Percentiles rank a stretch among this genome's conserved stretches.
Evolutionary conservation across 92 coral and sea anemone species (phyloP).

Genomic region (Meandrina meandrites): DNA sequence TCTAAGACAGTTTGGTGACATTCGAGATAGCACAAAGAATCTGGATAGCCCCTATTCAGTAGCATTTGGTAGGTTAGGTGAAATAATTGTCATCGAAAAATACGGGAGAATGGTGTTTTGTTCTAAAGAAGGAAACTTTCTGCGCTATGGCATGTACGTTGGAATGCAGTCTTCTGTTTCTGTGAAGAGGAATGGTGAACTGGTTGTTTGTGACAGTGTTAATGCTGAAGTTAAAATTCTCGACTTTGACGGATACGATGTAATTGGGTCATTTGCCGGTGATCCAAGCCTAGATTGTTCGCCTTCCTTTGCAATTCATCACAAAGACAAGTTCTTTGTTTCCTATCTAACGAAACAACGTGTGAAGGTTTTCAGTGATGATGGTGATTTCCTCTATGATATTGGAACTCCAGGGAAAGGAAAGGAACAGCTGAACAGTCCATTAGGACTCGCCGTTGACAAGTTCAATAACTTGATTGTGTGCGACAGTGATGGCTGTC

Average conservation of each 20-base stretch:
- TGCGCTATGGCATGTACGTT: neutral
- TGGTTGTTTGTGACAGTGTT: no score
- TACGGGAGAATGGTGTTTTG: no score
- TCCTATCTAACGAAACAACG: neutral
- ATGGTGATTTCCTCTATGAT: constrained; percentile 36
- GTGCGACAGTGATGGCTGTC: constrained; percentile 17
- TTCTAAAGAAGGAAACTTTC: constrained; percentile 33
- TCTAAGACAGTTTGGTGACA: no score
- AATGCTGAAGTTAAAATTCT: constrained; percentile 1
- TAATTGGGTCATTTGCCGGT: neutral
- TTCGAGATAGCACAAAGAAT: no score
- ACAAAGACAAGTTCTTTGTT: constrained; percentile 31
- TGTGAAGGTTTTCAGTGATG: constrained; percentile 54
- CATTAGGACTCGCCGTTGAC: constrained; percentile 60
- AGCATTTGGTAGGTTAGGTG: no score
- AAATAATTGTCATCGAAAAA: no score
- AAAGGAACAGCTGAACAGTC: constrained; percentile 28
- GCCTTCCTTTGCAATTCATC: constrained; percentile 31
- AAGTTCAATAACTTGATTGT: constrained; percentile 40
- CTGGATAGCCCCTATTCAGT: no score
- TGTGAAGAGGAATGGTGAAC: neutral
- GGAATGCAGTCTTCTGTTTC: no score
- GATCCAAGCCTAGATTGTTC: neutral
- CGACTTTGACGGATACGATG: neutral
- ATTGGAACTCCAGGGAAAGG: neutral